These are phyloP conservation scores for Hyles vespertilio DNA, from an alignment of 1,140 invertebrate species.

Conservation along the genomic window DNA sequence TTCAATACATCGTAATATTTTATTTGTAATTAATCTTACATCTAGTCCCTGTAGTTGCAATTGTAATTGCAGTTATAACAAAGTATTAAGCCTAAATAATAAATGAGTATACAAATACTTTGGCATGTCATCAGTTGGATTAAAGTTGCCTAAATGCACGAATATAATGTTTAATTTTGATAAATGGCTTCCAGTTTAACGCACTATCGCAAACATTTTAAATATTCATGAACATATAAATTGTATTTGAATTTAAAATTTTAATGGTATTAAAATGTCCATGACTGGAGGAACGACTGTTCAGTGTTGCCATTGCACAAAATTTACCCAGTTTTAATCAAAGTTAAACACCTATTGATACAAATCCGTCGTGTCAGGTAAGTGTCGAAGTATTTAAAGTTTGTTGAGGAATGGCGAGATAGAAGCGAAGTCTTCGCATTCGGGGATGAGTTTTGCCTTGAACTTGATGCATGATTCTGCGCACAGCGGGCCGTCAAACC, in stretches of 20 bases:
- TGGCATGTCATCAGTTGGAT: constrained; percentile 29
- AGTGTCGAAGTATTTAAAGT: constrained; percentile 41
- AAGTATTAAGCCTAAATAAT: constrained; percentile 19
- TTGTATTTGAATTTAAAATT: no score
- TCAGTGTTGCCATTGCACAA: no score
- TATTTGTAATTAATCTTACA: constrained; percentile 17
- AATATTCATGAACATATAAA: no score
- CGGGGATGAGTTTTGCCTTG: constrained; percentile 88
- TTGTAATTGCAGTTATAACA: constrained; percentile 30
- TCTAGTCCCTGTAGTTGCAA: constrained; percentile 44
- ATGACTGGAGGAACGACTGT: no score
- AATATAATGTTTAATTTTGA: not conserved
- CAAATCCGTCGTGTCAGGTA: no score
- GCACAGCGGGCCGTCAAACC: constrained; percentile 89
- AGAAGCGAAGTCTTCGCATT: constrained; percentile 87
- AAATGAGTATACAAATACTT: constrained; percentile 32
- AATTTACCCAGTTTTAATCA: no score
- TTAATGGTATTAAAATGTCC: no score
- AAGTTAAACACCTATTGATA: no score
- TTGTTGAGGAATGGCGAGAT: constrained; percentile 88
- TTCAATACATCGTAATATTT: constrained; percentile 2
- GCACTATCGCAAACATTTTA: no score
- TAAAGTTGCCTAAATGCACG: not conserved
- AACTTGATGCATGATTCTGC: constrained; percentile 88
- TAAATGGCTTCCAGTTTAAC: no score